Evolutionary conservation across 2,113 vertebrate species (phyloP).

Genomic region (Corythornis vintsioides): DNA sequence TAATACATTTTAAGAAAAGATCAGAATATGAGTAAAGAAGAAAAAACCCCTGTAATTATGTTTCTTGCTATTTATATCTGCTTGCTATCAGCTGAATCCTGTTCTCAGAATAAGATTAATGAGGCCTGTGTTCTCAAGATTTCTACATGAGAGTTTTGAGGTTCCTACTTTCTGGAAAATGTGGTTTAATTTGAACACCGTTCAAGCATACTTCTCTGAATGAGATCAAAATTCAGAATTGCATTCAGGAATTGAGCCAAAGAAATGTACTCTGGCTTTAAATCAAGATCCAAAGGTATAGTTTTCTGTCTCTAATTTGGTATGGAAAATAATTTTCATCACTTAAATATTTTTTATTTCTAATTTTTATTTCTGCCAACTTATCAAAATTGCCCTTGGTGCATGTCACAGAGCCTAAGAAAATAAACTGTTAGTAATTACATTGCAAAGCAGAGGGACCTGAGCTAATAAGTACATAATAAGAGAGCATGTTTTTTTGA

Average conservation of each 20-base stretch:
- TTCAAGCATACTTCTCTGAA: background rate
- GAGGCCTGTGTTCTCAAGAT: background rate
- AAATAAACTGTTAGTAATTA: background rate
- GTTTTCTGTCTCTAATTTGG: background rate
- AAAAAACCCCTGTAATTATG: background rate
- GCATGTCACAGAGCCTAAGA: background rate
- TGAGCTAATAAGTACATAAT: background rate
- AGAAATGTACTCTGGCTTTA: background rate
- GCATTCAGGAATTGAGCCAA: background rate
- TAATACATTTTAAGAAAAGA: background rate
- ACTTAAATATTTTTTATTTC: background rate
- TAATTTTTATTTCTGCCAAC: background rate
- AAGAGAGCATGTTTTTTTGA: background rate
- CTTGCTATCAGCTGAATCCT: background rate
- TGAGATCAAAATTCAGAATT: background rate
- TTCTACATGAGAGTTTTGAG: accelerated
- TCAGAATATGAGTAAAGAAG: background rate
- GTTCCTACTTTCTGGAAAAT: background rate
- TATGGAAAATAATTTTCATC: background rate
- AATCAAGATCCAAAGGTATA: background rate
- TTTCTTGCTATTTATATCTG: background rate
- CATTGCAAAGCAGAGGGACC: background rate
- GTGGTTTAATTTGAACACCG: background rate
- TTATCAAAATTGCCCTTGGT: background rate
- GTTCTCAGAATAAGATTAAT: background rate